Percentiles rank a stretch among this genome's conserved stretches.
Evolutionary conservation across 2,113 vertebrate genomes (phyloP).

Genomic region (Pteropus alecto): DNA sequence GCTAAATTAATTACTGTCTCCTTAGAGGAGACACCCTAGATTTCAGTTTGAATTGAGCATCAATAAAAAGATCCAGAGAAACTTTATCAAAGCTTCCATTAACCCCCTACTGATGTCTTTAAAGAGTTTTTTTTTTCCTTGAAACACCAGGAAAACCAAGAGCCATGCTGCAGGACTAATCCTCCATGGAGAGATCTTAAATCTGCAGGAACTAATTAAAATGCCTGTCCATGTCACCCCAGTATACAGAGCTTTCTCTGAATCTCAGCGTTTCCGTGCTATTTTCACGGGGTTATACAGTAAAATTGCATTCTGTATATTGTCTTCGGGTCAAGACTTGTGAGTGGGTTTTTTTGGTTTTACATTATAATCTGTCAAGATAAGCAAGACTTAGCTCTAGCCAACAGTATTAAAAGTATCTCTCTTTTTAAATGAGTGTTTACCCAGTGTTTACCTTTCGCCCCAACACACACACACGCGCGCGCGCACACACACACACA

Average conservation of each 20-base stretch:
- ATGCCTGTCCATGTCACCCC: constrained; percentile 61
- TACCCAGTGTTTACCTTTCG: neutral
- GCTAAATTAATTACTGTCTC: constrained; percentile 72
- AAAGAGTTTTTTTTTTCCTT: constrained; percentile 72
- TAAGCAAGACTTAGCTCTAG: neutral
- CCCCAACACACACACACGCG: too few relatives aligned
- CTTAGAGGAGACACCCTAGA: constrained; percentile 67
- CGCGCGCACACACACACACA: neutral
- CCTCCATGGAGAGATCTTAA: constrained; percentile 76
- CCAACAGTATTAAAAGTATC: neutral
- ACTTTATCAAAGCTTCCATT: constrained; percentile 82
- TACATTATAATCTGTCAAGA: neutral
- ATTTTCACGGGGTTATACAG: neutral
- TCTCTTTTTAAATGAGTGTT: neutral
- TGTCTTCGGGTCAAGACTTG: constrained; percentile 8
- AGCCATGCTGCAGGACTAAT: constrained; percentile 72
- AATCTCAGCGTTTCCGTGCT: neutral
- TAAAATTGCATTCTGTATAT: neutral
- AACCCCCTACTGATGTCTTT: constrained; percentile 79
- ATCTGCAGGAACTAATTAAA: constrained; percentile 78
- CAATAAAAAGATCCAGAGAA: constrained; percentile 77
- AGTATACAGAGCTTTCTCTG: constrained; percentile 46
- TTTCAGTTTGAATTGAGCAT: constrained; percentile 76
- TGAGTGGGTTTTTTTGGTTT: neutral
- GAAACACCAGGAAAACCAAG: constrained; percentile 68